A percentile compares a stretch with the other conserved stretches of the same genome.
Conservation (phyloP, 2,797 vertebrate genomes). For the Margarornis squamiger region DNA sequence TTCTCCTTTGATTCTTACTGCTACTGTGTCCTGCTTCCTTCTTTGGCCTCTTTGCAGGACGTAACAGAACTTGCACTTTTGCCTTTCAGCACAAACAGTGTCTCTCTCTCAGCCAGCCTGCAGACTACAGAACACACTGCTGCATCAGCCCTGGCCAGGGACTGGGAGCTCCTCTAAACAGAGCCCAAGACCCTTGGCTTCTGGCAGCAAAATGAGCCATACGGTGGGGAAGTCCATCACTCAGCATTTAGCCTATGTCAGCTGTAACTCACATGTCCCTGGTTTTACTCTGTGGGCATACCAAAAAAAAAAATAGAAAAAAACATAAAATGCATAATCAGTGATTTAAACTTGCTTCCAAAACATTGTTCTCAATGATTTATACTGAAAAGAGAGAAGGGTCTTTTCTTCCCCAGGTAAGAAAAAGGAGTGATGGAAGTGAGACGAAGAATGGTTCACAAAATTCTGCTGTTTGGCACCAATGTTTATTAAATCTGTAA, state of each 20-base stretch:
- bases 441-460: neutral
- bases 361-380: neutral
- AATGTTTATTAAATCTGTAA: neutral
- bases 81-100: accelerated
- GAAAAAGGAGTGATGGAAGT: neutral
- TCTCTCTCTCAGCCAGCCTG: neutral
- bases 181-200: neutral
- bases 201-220: neutral
- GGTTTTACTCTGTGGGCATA: neutral
- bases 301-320: neutral
- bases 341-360: neutral
- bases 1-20: neutral
- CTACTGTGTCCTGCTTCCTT: neutral
- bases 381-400: neutral
- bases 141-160: neutral
- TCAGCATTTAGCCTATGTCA: neutral
- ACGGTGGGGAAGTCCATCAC: neutral
- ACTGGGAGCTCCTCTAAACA: neutral
- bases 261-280: neutral
- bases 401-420: neutral
- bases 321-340: neutral
- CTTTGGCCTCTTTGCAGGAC: neutral
- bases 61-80: neutral
- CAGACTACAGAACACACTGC: neutral
- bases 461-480: neutral